phyloP scores from a whole-genome alignment of 2,888 invertebrate genomes.

The Caenorhabditis doughertyi region DNA sequence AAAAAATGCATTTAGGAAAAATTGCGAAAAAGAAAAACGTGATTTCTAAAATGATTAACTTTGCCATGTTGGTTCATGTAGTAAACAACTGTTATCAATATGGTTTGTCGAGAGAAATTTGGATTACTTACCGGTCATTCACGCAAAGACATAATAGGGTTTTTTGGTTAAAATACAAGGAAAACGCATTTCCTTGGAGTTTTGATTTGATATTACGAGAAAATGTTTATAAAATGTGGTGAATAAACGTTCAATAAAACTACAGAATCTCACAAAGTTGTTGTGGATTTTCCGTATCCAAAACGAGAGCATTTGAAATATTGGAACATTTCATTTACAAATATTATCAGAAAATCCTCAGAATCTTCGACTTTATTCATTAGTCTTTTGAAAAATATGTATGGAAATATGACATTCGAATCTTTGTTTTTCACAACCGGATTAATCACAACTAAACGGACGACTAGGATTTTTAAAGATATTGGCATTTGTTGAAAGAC shows the following conservation, averaged over 20 bases:
- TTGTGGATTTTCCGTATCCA: too few species aligned
- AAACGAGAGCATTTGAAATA: too few species aligned
- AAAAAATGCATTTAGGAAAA: neutral
- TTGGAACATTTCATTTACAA: too few species aligned
- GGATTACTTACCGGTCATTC: neutral
- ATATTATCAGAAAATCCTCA: too few species aligned
- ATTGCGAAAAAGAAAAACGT: slow-evolving; percentile 16
- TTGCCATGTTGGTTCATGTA: slow-evolving; percentile 24
- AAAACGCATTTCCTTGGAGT: too few species aligned
- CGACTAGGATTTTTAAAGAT: neutral
- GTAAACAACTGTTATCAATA: slow-evolving; percentile 54
- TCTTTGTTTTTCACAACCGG: slow-evolving; percentile 1
- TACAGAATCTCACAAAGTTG: too few species aligned
- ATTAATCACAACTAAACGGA: neutral
- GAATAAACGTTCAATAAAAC: too few species aligned
- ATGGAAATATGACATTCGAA: neutral
- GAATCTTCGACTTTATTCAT: too few species aligned
- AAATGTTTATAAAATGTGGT: too few species aligned
- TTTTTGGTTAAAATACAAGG: too few species aligned
- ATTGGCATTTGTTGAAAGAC: neutral
- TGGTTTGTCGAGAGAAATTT: neutral
- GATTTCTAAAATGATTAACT: slow-evolving; percentile 14
- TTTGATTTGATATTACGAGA: too few species aligned
- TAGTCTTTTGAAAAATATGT: neutral
- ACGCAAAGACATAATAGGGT: too few species aligned